phyloP scores from a whole-genome alignment of 2,113 vertebrate species.

The Bambusicola thoracicus region DNA sequence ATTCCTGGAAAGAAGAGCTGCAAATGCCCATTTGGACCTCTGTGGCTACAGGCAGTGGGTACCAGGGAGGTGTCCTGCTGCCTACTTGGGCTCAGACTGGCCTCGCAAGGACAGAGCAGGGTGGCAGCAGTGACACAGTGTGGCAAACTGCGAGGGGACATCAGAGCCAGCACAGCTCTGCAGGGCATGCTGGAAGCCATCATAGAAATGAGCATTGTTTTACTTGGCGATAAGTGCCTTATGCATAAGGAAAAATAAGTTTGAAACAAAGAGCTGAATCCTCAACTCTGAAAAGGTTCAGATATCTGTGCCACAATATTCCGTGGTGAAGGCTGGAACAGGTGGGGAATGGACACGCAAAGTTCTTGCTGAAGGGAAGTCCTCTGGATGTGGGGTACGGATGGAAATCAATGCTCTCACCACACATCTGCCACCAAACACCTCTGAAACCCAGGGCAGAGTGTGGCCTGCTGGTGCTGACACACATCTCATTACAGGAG shows the following conservation, averaged over 20 bases:
- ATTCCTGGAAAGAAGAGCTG: constrained; percentile 26
- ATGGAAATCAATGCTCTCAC: background rate
- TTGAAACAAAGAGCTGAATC: background rate
- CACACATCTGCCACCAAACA: background rate
- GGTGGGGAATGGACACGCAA: background rate
- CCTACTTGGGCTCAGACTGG: background rate
- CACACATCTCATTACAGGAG: background rate
- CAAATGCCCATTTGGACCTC: constrained; percentile 14
- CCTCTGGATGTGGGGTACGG: accelerated
- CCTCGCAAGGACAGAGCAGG: background rate
- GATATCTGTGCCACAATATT: background rate
- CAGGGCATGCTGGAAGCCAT: background rate
- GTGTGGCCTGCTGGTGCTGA: background rate
- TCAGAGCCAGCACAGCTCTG: background rate
- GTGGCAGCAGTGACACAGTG: background rate
- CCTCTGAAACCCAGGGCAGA: background rate
- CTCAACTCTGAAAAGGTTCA: background rate
- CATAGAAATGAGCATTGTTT: background rate
- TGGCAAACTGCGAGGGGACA: accelerated
- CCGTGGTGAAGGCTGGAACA: background rate
- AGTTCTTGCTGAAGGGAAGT: background rate
- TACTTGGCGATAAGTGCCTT: background rate
- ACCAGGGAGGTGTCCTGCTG: background rate
- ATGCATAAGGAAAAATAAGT: background rate
- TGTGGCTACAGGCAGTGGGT: background rate